Evolutionary conservation across 1,140 invertebrate genomes (phyloP), one percentile per base, ranked within the genome.

Genomic region (Euschistus heros): DNA sequence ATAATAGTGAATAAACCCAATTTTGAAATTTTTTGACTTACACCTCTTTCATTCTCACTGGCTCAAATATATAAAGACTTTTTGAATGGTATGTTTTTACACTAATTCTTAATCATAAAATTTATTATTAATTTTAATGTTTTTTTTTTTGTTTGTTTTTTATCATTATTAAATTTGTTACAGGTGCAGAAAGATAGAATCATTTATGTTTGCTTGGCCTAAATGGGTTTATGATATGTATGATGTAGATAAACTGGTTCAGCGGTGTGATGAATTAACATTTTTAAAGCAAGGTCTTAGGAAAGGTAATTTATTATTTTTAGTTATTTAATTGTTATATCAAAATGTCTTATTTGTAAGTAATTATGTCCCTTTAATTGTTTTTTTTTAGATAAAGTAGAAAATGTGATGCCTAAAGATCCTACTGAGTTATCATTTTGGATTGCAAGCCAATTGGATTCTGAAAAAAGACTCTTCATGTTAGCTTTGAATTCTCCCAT

Each of bases 351-450:
- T 30, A 30, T 30, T 30, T 30, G 27, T 2, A 22, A 64, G 55
- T 64, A 59, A 20, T 65, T 47, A 55, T 55, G 63, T 46, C 44
- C 52, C 62, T 69, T 50, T 6, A 5, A 1, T 50, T 50, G 2
- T 50, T 65, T 66, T 67, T 54, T 68, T 67, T 64, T 27, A 65
- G 20, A 59, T 14, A 60, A 44, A 22, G 42, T 37, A 10, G 46
- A 59, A 18, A 65, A 55, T n/a, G 24, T 37, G 0, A 66, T 86
- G 72, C 86, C 87, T 3, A 73, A 75, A 66, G 83, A 87, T 75
- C 79, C 85, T 10, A 75, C 80, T 62, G 81, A 87, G 67, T 78
- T 91, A 69, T 89, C 87, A 17, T 91, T 84, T 75, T 91, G 88
- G 87, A 81, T 88, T 52, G 85, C 85, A 50, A 82, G 84, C 67